Percentiles rank a stretch among this genome's conserved stretches.
These are phyloP conservation scores for Bufotes viridis DNA, from an alignment of 2,797 vertebrate genomes.

Conservation along the genomic window DNA sequence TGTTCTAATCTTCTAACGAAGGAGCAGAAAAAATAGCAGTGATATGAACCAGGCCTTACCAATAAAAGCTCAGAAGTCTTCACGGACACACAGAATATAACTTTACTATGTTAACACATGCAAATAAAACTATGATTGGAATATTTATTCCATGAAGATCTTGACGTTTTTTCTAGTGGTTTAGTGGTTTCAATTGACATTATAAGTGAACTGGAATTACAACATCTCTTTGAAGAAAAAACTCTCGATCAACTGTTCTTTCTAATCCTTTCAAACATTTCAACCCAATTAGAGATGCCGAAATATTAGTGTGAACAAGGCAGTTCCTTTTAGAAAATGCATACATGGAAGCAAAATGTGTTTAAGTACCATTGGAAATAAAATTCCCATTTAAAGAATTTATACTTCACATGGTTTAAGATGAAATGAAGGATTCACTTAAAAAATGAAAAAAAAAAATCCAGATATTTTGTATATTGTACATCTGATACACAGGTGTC, in stretches of 20 bases:
- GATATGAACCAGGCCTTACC: too few species aligned
- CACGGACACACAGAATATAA: not conserved
- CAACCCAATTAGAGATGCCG: conserved; percentile 81
- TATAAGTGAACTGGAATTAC: conserved; percentile 62
- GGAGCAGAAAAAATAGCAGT: too few species aligned
- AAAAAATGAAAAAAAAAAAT: conserved; percentile 61
- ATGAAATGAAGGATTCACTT: conserved; percentile 65
- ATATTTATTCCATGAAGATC: not conserved
- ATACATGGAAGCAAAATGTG: conserved; percentile 81
- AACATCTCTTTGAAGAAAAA: conserved; percentile 68
- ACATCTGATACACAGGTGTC: not conserved
- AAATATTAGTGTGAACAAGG: conserved; percentile 80
- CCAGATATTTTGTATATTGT: conserved; percentile 59
- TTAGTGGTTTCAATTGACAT: conserved; percentile 54
- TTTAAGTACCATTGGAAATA: conserved; percentile 82
- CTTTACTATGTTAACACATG: not conserved
- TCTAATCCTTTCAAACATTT: conserved; percentile 78
- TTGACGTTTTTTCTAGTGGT: not conserved
- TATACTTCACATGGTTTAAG: conserved; percentile 73
- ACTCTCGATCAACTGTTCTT: conserved; percentile 68
- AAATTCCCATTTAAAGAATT: conserved; percentile 77
- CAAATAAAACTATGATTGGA: not conserved
- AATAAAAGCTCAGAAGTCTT: not conserved
- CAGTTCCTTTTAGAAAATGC: conserved; percentile 82
- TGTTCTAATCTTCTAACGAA: too few species aligned